Base-by-base conservation (phyloP, 2,113 vertebrate species). In the Globicephala melas region DNA sequence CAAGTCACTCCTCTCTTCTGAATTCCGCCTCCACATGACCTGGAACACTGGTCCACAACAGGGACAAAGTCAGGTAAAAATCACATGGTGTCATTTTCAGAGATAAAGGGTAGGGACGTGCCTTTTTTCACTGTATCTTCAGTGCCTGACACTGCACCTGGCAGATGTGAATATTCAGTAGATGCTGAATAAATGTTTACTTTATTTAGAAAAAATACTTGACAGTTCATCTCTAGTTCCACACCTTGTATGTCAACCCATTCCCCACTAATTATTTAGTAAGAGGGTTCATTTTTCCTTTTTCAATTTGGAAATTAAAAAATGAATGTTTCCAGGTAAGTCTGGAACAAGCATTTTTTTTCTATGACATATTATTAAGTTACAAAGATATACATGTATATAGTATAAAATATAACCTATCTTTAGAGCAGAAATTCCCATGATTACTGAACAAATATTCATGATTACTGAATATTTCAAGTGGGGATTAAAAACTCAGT, bases 1-100 rank as follows among this genome's bases (percentile, higher is more conserved):
- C 98, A 99, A 73, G 89, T 96, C 10, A 98, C 36, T 0, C 0
- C 60, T 88, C 97, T 97, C 50, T 96, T 67, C 67, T 94, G 98
- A 76, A 98, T 84, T 65, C 98, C 98, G 0, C 95, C 98, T 21
- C 98, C 98, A 50, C 98, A 98, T 2, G 98, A 97, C 93, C 98
- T 98, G 0, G 98, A 99, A 80, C 98, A 99, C 98, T 99, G 92
- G 21, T 3, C 83, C 0, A 82, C 85, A 13, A 28, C 80, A 26
- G 11, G 73, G 10, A 74, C 53, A 20, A 31, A 14, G 92, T n/a
- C 15, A 92, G 17, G 67, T 13, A 60, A 31, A 60, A 95, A 8
- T 28, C 26, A 31, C 8, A 38, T 50, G 12, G 10, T 1, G 23
- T 67, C 12, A 23, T 6, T 6, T 60, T 70, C 55, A 85, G 8